Base-by-base conservation (phyloP, 2,888 invertebrate genomes). In the Lottia scabra region DNA sequence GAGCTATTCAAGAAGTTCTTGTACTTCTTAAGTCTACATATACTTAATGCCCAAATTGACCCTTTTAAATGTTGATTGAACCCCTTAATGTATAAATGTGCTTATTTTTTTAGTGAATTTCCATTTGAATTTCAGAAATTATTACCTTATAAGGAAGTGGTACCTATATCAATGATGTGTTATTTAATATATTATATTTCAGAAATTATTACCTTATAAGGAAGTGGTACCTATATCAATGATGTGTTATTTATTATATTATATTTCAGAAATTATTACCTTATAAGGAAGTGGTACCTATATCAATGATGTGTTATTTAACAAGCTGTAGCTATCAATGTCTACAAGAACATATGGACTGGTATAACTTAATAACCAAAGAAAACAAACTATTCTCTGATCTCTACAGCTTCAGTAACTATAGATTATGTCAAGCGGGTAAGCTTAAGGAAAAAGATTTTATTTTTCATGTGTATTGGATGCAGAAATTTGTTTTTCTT, bases 351-450 rank as follows among this genome's bases (percentile, higher is more conserved):
- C 79, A 79, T 48, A 80, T 83, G 12, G 74, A 84, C 16, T 88
- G 89, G 89, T 87, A 81, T 65, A 74, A 63, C 68, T 63, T 82
- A 76, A 68, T 80, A 72, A 63, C 75, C 74, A 56, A 91, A 92
- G 6, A 90, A 91, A 19, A 23, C 23, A 56, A 56, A 13, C 8
- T 56, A 10, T 56, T 56, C 13, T 10, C 56, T 56, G 4, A 56
- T 19, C 56, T 56, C 19, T 56, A 23, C 10, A 23, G 23, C 10
- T 56, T 87, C 72, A 89, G 89, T 3, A 85, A 86, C 71, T 89
- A 87, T 74, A 83, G 91, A 63, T 81, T 87, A 26, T 89, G 89
- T 77, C 91, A 91, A 81, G 87, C 88, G 65, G 91, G 91, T 91
- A 79, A 77, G 75, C 56, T n/a, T n/a, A n/a, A n/a, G n/a, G 30